Percentiles rank a stretch among this genome's conserved stretches.
Conservation (phyloP, 2,888 invertebrate genomes). For the Drosophila infuscata region DNA sequence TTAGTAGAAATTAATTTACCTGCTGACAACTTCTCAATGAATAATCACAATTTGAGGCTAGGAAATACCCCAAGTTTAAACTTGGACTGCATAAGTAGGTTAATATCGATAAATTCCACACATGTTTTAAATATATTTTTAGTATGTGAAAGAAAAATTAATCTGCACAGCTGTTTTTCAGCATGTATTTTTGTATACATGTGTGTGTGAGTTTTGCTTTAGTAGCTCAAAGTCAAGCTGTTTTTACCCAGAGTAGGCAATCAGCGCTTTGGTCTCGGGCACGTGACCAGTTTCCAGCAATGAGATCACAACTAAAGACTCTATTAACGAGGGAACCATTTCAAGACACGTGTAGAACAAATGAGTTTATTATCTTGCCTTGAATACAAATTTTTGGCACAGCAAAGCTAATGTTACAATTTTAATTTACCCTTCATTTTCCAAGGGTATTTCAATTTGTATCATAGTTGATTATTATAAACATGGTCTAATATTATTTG, state of each 20-base stretch:
- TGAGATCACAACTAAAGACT: background rate
- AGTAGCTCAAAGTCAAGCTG: constrained; percentile 1
- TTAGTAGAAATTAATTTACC: background rate
- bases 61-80: background rate
- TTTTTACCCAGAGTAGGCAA: background rate
- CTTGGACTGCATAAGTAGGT: background rate
- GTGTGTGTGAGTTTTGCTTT: background rate
- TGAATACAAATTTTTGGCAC: background rate
- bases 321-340: background rate
- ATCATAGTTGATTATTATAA: background rate
- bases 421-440: background rate
- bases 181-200: background rate
- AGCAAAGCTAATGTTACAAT: background rate
- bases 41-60: background rate
- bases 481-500: background rate
- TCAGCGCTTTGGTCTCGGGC: background rate
- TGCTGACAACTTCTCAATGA: background rate
- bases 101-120: background rate
- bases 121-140: background rate
- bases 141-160: background rate
- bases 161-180: background rate
- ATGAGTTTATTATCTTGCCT: background rate
- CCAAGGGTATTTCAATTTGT: background rate
- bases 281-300: constrained; percentile 14
- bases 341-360: background rate